Evolutionary conservation across 2,888 invertebrate genomes (phyloP), one percentile per base, ranked within the genome.

Genomic region (Yponomeuta cagnagella): DNA sequence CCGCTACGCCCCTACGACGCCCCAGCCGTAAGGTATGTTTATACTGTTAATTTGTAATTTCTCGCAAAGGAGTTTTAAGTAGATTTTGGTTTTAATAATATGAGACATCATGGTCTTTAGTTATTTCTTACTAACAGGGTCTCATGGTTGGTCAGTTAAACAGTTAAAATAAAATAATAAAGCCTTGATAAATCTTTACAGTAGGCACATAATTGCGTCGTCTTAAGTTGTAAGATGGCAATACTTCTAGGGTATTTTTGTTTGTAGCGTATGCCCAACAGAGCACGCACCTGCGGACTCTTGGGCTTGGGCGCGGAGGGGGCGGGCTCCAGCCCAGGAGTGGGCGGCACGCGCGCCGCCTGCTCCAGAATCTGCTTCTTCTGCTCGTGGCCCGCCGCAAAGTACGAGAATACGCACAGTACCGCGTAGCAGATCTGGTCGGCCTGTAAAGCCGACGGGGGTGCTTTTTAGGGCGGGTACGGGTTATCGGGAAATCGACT

Each of bases 361-460:
- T 92, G 93, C 78, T 92, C 89, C 72, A 92, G 77, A 30, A 93
- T 92, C 2, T 86, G 85, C 78, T 93, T 94, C 83, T 94, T 94
- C 81, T 96, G 95, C 78, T 96, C 96, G 76, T 95, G 95, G 0
- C 97, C 98, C 72, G 99, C 99, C 74, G 99, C 99, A 84, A 99
- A 95, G 93, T 99, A 99, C 70, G 99, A 99, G 93, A 99, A 99
- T 77, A 99, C 98, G 93, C 99, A 99, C 78, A 99, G 94, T 74
- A 99, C 99, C 79, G 99, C 98, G 92, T 99, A 99, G 92, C 99
- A 99, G 82, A 99, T 99, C 92, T 99, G 98, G 92, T 99, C 98
- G 85, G 99, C 98, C 99, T 99, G 92, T 12, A 72, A 74, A 66
- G 63, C 15, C 52, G 9, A 43, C 8, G 37, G 43, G 1, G 12